Base-by-base conservation (phyloP, 1,140 invertebrate genomes). In the silkworm (Bombyx mori) region DNA sequence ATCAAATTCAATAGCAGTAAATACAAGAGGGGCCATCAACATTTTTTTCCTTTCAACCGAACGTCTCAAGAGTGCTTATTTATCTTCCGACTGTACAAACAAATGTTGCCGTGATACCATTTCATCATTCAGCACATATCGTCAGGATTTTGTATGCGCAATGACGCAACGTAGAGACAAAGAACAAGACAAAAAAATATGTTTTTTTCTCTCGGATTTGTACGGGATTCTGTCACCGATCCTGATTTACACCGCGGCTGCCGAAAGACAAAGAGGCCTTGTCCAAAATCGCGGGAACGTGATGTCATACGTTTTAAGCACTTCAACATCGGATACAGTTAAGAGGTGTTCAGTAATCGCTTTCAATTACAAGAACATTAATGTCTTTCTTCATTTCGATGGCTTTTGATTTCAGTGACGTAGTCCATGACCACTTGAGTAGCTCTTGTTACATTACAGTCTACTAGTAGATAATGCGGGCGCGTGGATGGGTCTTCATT, bases 221-320 rank as follows among this genome's bases (percentile, higher is more conserved):
- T 76, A 71, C 76, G 76, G 67, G 44, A 18, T 47, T 53, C 63
- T 83, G 83, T 81, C 83, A 78, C 58, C 63, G 54, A 52, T n/a
- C n/a, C 60, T 76, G 79, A 84, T 86, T 86, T 84, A 83, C 76
- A 66, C 63, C 66, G 68, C 69, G 58, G 71, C 72, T 80, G 74
- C 75, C 72, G 74, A 58, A 56, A 77, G 70, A 84, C 81, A 84
- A 86, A 86, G 81, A 62, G 62, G 66, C 69, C 63, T 80, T 82
- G 76, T 82, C 61, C 65, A 72, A 75, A 71, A 75, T 63, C 72
- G 65, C 72, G 66, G 63, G 69, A 63, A 62, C 71, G 69, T 86
- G 83, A 86, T 82, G 79, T 86, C 83, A 86, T 72, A 49, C 71
- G 57, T 65, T 62, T 68, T 18, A 18, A 18, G 12, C 26, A 35